These are phyloP conservation scores for Thera obeliscata DNA, from an alignment of 2,888 invertebrate species.

Conservation along the genomic window DNA sequence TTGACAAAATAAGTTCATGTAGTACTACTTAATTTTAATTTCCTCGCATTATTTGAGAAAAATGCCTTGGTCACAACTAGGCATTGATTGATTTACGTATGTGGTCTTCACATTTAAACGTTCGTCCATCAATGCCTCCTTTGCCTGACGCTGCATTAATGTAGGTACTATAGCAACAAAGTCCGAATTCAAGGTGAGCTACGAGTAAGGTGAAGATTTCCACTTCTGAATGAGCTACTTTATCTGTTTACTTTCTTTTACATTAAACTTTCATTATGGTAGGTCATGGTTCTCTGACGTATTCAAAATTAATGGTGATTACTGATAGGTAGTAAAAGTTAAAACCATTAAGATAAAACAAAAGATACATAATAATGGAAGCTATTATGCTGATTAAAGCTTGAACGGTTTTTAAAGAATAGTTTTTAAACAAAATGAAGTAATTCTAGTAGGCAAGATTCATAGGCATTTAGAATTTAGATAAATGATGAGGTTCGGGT, in stretches of 20 bases:
- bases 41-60: too few relatives aligned
- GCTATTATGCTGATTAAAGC: conserved; percentile 21
- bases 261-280: conserved; percentile 46
- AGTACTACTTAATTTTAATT: too few relatives aligned
- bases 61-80: too few relatives aligned
- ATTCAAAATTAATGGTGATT: conserved; percentile 48
- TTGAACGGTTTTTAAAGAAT: conserved; percentile 5
- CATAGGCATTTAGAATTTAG: too few relatives aligned
- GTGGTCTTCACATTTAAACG: too few relatives aligned
- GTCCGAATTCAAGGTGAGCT: too few relatives aligned
- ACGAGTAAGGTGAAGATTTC: not conserved
- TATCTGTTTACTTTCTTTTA: conserved; percentile 40
- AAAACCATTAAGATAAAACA: conserved; percentile 62
- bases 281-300: conserved; percentile 63
- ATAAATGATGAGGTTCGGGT: too few relatives aligned
- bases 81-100: too few relatives aligned
- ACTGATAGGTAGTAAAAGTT: conserved; percentile 51
- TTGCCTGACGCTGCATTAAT: not conserved
- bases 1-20: too few relatives aligned
- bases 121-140: too few relatives aligned
- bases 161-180: too few relatives aligned
- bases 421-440: not conserved
- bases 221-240: conserved; percentile 17
- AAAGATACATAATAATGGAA: conserved; percentile 45
- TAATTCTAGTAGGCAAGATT: too few relatives aligned